phyloP scores from a whole-genome alignment of 2,113 vertebrate genomes.

The Girardinichthys multiradiatus region DNA sequence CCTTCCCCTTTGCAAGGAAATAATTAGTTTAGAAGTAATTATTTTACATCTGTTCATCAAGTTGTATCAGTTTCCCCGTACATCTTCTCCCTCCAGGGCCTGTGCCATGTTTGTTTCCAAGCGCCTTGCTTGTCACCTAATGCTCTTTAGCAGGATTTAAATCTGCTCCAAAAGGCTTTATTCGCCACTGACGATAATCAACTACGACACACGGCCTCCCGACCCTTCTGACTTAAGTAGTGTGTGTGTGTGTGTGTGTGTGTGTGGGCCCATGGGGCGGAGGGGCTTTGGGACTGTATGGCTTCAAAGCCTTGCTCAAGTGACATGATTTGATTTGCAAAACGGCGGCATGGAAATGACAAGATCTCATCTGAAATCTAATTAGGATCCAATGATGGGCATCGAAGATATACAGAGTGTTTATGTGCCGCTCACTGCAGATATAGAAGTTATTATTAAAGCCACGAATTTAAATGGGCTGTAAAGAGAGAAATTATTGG shows the following conservation, averaged over 20 bases:
- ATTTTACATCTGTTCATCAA: slow-evolving; percentile 30
- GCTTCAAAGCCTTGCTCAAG: slow-evolving; percentile 58
- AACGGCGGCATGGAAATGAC: slow-evolving; percentile 64
- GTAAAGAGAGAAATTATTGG: slow-evolving; percentile 10
- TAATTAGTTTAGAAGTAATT: slow-evolving; percentile 16
- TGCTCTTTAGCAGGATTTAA: slow-evolving; percentile 80
- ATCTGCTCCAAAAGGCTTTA: slow-evolving; percentile 79
- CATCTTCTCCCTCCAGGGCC: slow-evolving; percentile 19
- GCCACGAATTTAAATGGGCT: not conserved
- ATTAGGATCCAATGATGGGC: slow-evolving; percentile 57
- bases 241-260: no score
- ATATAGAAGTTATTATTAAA: slow-evolving; percentile 43
- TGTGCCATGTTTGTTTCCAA: slow-evolving; percentile 54
- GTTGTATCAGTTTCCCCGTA: slow-evolving; percentile 37
- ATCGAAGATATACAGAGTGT: slow-evolving; percentile 18
- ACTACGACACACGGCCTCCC: slow-evolving; percentile 71
- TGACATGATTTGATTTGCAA: slow-evolving; percentile 71
- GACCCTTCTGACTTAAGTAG: slow-evolving; percentile 54
- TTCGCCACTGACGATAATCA: slow-evolving; percentile 76
- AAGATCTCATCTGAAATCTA: slow-evolving; percentile 62
- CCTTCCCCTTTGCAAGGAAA: not conserved
- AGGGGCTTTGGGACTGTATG: slow-evolving; percentile 19
- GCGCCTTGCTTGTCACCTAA: slow-evolving; percentile 74
- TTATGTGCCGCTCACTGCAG: slow-evolving; percentile 46
- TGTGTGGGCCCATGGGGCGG: no score